Percentiles rank a stretch among this genome's conserved stretches.
Evolutionary conservation across 2,113 vertebrate genomes (phyloP).

Genomic region (Chionodraco myersi): DNA sequence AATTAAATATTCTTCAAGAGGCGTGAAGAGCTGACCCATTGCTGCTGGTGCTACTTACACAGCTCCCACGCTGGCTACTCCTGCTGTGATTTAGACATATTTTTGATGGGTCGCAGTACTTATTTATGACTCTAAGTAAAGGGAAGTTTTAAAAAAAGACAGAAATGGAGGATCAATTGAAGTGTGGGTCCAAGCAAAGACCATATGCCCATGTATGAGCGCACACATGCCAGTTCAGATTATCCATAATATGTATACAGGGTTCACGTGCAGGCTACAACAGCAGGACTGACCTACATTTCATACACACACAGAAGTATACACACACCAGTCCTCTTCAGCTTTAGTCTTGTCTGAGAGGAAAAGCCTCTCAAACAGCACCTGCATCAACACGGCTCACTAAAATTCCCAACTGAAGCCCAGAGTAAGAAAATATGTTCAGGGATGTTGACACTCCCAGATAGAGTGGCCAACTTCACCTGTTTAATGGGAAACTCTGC

Average conservation of each 20-base stretch:
- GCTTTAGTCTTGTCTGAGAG: constrained; percentile 1
- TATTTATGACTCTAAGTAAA: neutral
- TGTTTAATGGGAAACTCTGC: constrained; percentile 13
- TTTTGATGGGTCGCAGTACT: constrained; percentile 12
- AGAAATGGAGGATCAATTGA: constrained; percentile 26
- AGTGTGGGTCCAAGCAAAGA: neutral
- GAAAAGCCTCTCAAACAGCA: constrained; percentile 46
- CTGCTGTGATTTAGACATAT: constrained; percentile 40
- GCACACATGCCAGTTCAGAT: constrained; percentile 51
- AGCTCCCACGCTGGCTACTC: constrained; percentile 31
- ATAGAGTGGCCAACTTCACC: constrained; percentile 16
- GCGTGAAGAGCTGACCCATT: constrained; percentile 31
- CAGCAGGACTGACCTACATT: constrained; percentile 82
- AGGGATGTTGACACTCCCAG: constrained; percentile 1
- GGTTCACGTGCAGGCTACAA: constrained; percentile 71
- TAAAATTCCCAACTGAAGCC: constrained; percentile 20
- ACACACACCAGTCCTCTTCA: constrained; percentile 7
- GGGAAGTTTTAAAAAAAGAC: constrained; percentile 1
- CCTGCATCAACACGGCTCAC: constrained; percentile 24
- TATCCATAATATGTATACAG: constrained; percentile 58
- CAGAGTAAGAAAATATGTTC: constrained; percentile 1
- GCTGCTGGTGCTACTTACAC: constrained; percentile 33
- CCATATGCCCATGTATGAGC: constrained; percentile 8
- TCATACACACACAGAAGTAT: constrained; percentile 30
- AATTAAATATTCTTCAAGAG: constrained; percentile 40